Evolutionary conservation across 2,888 invertebrate species (phyloP), one percentile per base, ranked within the genome.

Genomic region (Xestia sexstrigata): DNA sequence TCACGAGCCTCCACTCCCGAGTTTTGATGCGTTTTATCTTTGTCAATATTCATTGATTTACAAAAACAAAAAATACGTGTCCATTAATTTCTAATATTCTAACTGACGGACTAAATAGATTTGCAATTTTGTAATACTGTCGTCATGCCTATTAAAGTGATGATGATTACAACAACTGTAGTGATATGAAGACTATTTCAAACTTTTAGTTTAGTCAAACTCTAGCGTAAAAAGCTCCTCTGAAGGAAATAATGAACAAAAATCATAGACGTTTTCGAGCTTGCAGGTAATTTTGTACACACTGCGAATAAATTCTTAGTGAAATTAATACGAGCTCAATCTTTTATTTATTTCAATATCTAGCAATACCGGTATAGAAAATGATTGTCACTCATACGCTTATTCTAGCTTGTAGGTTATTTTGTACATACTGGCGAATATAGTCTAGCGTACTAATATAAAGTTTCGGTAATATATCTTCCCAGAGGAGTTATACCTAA

Each of bases 401-500:
- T 30, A 42, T 49, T 65, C 65, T 81, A 69, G 55, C 62, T 47
- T 70, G 20, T 7, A 63, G 3, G 26, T 58, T 47, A 49, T 26
- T 63, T 45, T 70, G 20, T 35, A 23, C 2, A 72, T 39, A 68
- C 70, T 65, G 23, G 35, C 20, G 2, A 26, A 74, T 8, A 52
- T 75, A 39, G 6, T 76, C 62, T 85, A 82, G 86, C 83, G 13
- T 82, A 58, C 42, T 75, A 73, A 55, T 30, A 74, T 47, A 71
- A 55, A 60, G 11, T 49, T 68, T 26, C 42, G 13, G 60, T 81
- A 80, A 65, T 68, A 55, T 91, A 92, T 90, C 90, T 91, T 91
- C 88, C 85, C 89, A 62, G 81, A 89, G 84, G 85, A 89, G 88
- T 88, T 85, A 78, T 78, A 87, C 72, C 70, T 80, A 86, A 83